Evolutionary conservation across 2,113 vertebrate species (phyloP).

Genomic region (Periophthalmodon schlosseri): DNA sequence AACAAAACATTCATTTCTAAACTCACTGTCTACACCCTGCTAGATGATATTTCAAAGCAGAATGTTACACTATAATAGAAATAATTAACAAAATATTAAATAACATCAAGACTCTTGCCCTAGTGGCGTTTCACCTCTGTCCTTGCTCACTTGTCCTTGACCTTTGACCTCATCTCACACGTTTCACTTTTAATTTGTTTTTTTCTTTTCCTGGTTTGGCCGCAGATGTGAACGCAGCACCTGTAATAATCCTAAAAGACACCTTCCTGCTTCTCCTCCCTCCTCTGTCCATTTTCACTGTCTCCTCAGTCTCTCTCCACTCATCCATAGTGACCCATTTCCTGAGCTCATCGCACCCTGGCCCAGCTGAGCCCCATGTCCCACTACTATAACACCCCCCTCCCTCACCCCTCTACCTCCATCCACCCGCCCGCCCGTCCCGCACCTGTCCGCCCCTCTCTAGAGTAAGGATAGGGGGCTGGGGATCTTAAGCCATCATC

Average conservation of each 20-base stretch:
- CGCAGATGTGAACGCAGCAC: conserved; percentile 64
- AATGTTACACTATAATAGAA: not conserved
- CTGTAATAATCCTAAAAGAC: conserved; percentile 71
- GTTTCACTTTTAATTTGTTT: conserved; percentile 11
- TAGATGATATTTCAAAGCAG: not conserved
- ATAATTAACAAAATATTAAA: not conserved
- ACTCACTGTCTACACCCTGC: not conserved
- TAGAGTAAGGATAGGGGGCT: conserved; percentile 26
- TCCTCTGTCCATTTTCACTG: conserved; percentile 48
- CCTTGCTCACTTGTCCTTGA: conserved; percentile 16
- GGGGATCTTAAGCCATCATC: conserved; percentile 48
- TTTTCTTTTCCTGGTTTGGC: conserved; percentile 7
- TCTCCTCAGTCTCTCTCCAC: conserved; percentile 52
- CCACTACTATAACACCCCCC: conserved; percentile 58
- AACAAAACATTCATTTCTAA: not conserved
- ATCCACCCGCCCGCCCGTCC: conserved; percentile 42
- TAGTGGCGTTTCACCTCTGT: not conserved
- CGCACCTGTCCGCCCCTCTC: conserved; percentile 53
- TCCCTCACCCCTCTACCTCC: conserved; percentile 50
- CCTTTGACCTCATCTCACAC: conserved; percentile 27
- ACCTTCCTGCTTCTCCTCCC: conserved; percentile 49
- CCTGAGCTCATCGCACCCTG: conserved; percentile 60
- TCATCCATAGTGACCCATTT: conserved; percentile 76
- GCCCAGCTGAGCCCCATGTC: conserved; percentile 74
- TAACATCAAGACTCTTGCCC: not conserved